Evolutionary conservation across 2,888 invertebrate genomes (phyloP).

Genomic region (Phasia obesa): DNA sequence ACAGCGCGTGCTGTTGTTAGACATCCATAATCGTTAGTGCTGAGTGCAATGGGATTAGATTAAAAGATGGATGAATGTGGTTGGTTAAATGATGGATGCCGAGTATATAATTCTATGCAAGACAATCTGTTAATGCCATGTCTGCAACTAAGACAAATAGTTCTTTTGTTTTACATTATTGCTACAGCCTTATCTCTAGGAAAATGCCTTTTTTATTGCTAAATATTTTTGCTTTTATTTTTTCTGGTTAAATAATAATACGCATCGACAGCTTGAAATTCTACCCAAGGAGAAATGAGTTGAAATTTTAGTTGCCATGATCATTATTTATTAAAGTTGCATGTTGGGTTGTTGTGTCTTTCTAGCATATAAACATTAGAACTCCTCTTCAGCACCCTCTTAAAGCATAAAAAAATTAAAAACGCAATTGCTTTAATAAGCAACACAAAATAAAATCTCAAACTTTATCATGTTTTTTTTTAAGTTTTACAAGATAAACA

Average conservation of each 20-base stretch:
- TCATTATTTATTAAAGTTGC: constrained; percentile 81
- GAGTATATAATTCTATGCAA: constrained; percentile 6
- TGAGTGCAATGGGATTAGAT: constrained; percentile 23
- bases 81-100: neutral
- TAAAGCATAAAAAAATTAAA: constrained; percentile 1
- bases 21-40: constrained; percentile 20
- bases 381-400: neutral
- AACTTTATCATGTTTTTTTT: constrained; percentile 51
- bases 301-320: constrained; percentile 72
- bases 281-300: constrained; percentile 53
- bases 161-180: constrained; percentile 15
- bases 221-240: neutral
- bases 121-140: constrained; percentile 6
- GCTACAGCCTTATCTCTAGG: constrained; percentile 30
- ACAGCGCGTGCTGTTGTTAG: constrained; percentile 57
- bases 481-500: constrained; percentile 53
- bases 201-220: constrained; percentile 2
- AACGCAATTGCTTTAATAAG: constrained; percentile 45
- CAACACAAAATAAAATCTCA: constrained; percentile 29
- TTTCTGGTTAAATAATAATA: constrained; percentile 55
- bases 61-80: constrained; percentile 30
- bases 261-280: constrained; percentile 72
- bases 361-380: constrained; percentile 8
- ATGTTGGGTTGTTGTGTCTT: constrained; percentile 68
- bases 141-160: constrained; percentile 47